Evolutionary conservation across 2,888 invertebrate genomes (phyloP).

Genomic region (Eustalomyia histrio): DNA sequence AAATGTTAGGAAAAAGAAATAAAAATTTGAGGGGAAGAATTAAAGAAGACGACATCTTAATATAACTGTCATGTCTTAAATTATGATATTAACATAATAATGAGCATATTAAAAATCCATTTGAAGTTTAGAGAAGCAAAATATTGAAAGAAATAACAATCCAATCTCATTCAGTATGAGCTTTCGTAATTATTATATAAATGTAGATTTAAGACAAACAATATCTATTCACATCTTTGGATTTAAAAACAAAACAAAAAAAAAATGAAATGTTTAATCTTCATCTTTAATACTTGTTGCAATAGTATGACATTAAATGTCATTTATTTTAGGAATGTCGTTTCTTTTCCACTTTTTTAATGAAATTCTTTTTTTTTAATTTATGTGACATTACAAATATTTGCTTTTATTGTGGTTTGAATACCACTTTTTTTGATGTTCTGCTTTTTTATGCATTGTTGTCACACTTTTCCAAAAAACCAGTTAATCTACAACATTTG

Average conservation of each 20-base stretch:
- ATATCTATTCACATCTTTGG: background rate
- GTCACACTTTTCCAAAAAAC: conserved; percentile 58
- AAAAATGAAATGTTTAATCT: conserved; percentile 15
- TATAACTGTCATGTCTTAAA: conserved; percentile 6
- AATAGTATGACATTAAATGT: conserved; percentile 49
- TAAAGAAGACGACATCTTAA: conserved; percentile 1
- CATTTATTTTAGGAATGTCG: conserved; percentile 50
- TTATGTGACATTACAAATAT: conserved; percentile 37
- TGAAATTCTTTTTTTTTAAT: conserved; percentile 9
- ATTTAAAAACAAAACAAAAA: background rate
- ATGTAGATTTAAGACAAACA: too few species aligned
- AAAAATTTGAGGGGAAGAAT: background rate
- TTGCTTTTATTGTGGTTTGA: conserved; percentile 8
- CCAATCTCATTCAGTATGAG: too few species aligned
- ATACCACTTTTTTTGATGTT: conserved; percentile 27
- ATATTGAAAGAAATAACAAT: background rate
- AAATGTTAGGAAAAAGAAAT: conserved; percentile 7
- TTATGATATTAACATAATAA: conserved; percentile 36
- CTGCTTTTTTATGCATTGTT: conserved; percentile 45
- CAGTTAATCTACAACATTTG: conserved; percentile 49
- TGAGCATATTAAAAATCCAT: conserved; percentile 24
- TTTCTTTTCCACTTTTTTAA: conserved; percentile 15
- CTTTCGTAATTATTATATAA: too few species aligned
- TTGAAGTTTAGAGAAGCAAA: background rate
- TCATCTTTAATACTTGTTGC: conserved; percentile 23